Base-by-base conservation (phyloP, 2,113 vertebrate species). In the Cepphus grylle region DNA sequence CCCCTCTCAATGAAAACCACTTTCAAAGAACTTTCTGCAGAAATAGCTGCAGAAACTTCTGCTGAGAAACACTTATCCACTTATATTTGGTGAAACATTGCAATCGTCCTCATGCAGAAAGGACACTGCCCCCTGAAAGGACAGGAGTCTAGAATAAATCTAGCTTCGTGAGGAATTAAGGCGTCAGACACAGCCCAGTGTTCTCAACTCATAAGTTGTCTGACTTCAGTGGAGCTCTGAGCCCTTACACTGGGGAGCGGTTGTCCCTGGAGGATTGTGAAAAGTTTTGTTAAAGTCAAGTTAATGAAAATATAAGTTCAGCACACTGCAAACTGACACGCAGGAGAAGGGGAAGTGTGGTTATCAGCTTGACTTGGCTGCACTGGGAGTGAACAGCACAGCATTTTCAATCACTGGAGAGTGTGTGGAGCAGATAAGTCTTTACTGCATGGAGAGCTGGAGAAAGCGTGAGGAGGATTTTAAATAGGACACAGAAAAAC, bases 291-390 rank as follows among this genome's bases (percentile, higher is more conserved):
- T 95, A 32, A 94, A 95, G 76, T 50, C 86, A 82, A 50, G 78
- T 50, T 95, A 95, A 96, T 94, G 93, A 94, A 95, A 93, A 95
- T 16, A 55, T 91, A 88, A 88, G 81, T 40, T 84, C 40, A 55
- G 79, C 73, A 74, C 58, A 5, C 49, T 27, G 18, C 78, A 76
- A 58, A 34, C 70, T 62, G 94, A 84, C 95, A 80, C 2, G 8
- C 5, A 3, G 55, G 47, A 86, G 69, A 87, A 66, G 63, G 61
- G 26, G 52, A 87, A 61, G 84, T 56, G 18, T 69, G 81, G 87
- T 96, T 95, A 95, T 91, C 93, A 95, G 79, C 82, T 91, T 81
- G 78, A 59, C 79, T 93, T 92, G 95, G 88, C 82, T 93, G 67
- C 34, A 25, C 25, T 26, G 83, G 73, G 63, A 93, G 72, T 29